Percentiles rank a stretch among this genome's conserved stretches.
Conservation (phyloP, 2,113 vertebrate species). For the Danionella cerebrum region DNA sequence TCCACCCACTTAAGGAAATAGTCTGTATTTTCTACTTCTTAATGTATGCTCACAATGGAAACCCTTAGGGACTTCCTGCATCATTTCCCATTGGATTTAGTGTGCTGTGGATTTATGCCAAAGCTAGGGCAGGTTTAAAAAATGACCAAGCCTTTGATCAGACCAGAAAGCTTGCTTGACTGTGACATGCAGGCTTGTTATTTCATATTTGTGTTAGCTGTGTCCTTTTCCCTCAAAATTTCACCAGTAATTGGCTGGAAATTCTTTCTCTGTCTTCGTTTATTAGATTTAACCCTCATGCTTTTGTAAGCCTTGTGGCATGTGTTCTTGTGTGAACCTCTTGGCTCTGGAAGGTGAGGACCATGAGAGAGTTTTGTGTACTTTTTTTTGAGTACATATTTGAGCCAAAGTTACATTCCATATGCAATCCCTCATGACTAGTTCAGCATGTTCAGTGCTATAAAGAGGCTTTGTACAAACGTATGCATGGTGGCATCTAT, state of each 20-base stretch:
- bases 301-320: conserved; percentile 43
- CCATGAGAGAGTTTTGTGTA: conserved; percentile 10
- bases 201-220: conserved; percentile 46
- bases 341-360: conserved; percentile 33
- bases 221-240: conserved; percentile 48
- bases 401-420: neutral
- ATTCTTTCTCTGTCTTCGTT: conserved; percentile 47
- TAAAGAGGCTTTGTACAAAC: neutral
- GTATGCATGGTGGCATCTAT: neutral
- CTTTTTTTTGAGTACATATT: conserved; percentile 36
- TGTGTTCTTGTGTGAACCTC: conserved; percentile 43
- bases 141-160: conserved; percentile 58
- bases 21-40: neutral
- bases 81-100: too few species aligned
- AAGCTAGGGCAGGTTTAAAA: conserved; percentile 26
- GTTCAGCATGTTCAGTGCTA: neutral
- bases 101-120: conserved; percentile 12
- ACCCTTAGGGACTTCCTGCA: neutral
- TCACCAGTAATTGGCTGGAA: conserved; percentile 59
- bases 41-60: neutral
- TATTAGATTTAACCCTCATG: conserved; percentile 51
- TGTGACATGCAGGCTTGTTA: conserved; percentile 54
- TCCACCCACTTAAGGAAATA: too few species aligned
- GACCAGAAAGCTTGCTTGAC: conserved; percentile 42
- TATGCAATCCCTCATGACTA: neutral